Base-by-base conservation (phyloP, 2,888 invertebrate species). In the Noctua comes region DNA sequence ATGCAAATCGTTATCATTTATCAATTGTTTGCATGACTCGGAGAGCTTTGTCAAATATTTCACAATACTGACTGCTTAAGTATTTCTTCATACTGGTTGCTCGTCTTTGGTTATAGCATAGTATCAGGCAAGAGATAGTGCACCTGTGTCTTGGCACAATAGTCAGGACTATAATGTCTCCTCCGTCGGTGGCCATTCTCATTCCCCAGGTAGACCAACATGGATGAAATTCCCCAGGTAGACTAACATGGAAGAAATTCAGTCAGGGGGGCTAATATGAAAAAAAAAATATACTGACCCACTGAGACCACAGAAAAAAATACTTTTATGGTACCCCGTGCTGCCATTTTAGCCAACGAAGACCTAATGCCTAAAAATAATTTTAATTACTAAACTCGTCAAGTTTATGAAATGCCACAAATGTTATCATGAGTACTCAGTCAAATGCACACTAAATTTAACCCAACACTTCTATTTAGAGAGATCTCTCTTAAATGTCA, bases 401-500 rank as follows among this genome's bases (percentile, higher is more conserved):
- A 75, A 36, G n/a, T 46, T 36, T 11, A 36, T 46, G 18, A 51
- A 65, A 76, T 65, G 40, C 10, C 31, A 36, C n/a, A n/a, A 24
- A 71, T 40, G 1, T 51, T 4, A 57, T 69, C 46, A 48, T n/a
- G 11, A 46, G 36, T 31, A 21, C 40, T 8, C 10, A n/a, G n/a
- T n/a, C 24, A 16, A 18, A 66, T 36, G 21, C 31, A 21, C 4
- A 36, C 27, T 66, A 8, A 43, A 57, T 59, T 80, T 31, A 21
- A 68, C 46, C 5, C 18, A 80, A 48, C 46, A 16, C 11, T 51
- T 77, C 13, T 71, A n/a, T 68, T 66, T 66, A 59, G 16, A 51
- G n/a, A 43, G 16, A n/a, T 68, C 27, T 73, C 43, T 69, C 65
- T 27, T 69, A 83, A 72, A 84, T 48, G 54, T 68, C 68, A 64